Percentiles rank a stretch among this genome's conserved stretches.
These are phyloP conservation scores for Gerris lacustris DNA, from an alignment of 2,888 invertebrate genomes.

Conservation along the genomic window DNA sequence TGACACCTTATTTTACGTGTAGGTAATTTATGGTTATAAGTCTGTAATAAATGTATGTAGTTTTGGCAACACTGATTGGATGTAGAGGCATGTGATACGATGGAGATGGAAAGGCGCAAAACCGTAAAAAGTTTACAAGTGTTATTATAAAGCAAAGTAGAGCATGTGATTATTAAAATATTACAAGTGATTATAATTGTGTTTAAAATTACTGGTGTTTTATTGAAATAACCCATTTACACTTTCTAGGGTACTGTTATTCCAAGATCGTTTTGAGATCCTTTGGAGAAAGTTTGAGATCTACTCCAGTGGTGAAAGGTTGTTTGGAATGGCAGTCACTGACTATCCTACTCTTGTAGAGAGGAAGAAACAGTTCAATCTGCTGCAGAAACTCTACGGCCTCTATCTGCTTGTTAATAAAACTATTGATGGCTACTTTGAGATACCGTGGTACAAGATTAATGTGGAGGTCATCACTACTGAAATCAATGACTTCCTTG, in stretches of 20 bases:
- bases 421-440: conserved; percentile 74
- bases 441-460: conserved; percentile 70
- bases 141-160: too few species aligned
- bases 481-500: conserved; percentile 71
- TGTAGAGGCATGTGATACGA: too few species aligned
- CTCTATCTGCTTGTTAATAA: conserved; percentile 72
- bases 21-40: too few species aligned
- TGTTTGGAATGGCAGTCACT: conserved; percentile 71
- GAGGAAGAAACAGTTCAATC: conserved; percentile 70
- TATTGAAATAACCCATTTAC: not conserved
- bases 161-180: too few species aligned
- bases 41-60: too few species aligned
- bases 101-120: too few species aligned
- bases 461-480: conserved; percentile 68
- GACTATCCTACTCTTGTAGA: conserved; percentile 69
- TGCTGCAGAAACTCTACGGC: conserved; percentile 68
- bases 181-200: too few species aligned
- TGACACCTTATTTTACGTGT: too few species aligned
- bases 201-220: too few species aligned
- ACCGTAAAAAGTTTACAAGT: too few species aligned
- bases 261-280: conserved; percentile 70
- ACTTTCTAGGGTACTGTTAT: conserved; percentile 49
- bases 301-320: conserved; percentile 68
- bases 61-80: too few species aligned
- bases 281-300: conserved; percentile 69